phyloP scores from a whole-genome alignment of 2,888 invertebrate genomes.

The Octodonta nipae region DNA sequence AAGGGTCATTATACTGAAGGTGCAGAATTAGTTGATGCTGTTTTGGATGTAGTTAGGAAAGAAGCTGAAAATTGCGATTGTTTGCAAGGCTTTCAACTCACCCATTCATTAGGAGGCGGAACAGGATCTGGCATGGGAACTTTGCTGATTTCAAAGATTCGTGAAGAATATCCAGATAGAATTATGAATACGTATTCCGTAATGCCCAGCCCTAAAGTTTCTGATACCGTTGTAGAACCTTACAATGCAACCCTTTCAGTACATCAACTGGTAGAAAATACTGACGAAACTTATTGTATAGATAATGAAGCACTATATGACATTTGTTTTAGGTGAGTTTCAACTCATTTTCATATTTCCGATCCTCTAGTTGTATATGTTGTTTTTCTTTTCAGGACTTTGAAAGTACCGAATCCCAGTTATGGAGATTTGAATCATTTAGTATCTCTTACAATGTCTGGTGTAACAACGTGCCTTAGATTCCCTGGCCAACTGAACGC shows the following conservation, averaged over 20 bases:
- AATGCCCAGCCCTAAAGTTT: constrained; percentile 64
- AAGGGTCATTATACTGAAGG: constrained; percentile 86
- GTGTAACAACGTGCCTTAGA: constrained; percentile 70
- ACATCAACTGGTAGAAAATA: constrained; percentile 77
- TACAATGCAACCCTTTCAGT: constrained; percentile 81
- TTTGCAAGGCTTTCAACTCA: constrained; percentile 69
- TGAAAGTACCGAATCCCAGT: constrained; percentile 67
- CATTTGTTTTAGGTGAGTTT: constrained; percentile 67
- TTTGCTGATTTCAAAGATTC: constrained; percentile 74
- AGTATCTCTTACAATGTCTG: constrained; percentile 72
- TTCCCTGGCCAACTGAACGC: constrained; percentile 91
- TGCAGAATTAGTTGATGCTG: constrained; percentile 71
- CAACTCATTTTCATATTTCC: no score
- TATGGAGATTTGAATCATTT: constrained; percentile 84
- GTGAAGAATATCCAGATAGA: constrained; percentile 82
- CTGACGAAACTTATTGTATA: constrained; percentile 80
- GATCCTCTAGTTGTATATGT: no score
- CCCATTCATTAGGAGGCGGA: constrained; percentile 69
- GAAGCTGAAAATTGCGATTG: constrained; percentile 89
- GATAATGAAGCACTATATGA: constrained; percentile 69
- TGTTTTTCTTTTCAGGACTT: constrained; percentile 3
- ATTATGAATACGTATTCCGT: constrained; percentile 79
- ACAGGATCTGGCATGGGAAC: constrained; percentile 70
- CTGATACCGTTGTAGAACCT: constrained; percentile 66
- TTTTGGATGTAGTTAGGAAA: constrained; percentile 70